Base-by-base conservation (phyloP, 2,113 vertebrate genomes). In the Terrapene triunguis region DNA sequence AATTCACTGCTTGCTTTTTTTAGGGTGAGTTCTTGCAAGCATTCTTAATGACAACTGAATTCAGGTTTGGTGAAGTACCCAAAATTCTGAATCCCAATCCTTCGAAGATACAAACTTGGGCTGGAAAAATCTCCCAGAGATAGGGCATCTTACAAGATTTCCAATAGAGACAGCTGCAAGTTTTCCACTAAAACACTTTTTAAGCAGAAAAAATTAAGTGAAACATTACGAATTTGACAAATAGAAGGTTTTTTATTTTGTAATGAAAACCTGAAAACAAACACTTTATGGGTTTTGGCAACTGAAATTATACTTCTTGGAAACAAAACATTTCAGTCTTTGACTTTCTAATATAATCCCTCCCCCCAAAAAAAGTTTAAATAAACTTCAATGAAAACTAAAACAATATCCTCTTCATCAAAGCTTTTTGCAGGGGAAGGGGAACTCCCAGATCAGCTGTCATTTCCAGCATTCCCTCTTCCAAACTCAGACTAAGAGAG, bases 341-440 rank as follows among this genome's bases (percentile, higher is more conserved):
- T 88, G 85, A 17, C 38, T 87, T 57, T 38, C 57, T 85, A 79
- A 87, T 35, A 65, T 32, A 93, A 44, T 32, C 2, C 74, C 8
- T 80, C 27, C 4, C 35, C 51, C 19, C 2, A 21, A 21, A 53
- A 55, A 44, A 84, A 74, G 89, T 85, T 16, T 62, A 0, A 57
- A 86, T 76, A 94, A 95, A 82, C 55, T 48, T 80, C 4, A 82
- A 1, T 93, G 82, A 85, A 94, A 89, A 88, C 76, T 0, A 87
- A 95, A 80, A 78, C 42, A 6, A 0, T 25, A 93, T 89, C 17
- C 51, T 80, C 89, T 94, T 93, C 48, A 53, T 88, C n/a, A n/a
- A 1, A 0, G 62, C 85, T 47, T 55, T 78, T 62, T 50, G 17
- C 12, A 9, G 80, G 1, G 6, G 14, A 50, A 47, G 90, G 94